phyloP scores from a whole-genome alignment of 2,113 vertebrate genomes.

The Mirza zaza region DNA sequence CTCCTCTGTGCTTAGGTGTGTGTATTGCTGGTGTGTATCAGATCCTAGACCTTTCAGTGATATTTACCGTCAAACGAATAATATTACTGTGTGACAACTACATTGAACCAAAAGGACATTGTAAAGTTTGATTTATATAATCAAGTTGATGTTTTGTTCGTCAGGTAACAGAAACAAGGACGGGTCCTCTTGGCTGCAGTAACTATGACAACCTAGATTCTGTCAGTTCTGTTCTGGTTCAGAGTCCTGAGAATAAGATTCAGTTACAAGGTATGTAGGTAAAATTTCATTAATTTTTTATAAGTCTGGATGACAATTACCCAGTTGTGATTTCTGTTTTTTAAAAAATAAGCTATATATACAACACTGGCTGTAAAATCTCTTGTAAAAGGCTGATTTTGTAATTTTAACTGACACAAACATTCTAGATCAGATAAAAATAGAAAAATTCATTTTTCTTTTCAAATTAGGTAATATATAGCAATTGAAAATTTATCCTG shows the following conservation, averaged over 20 bases:
- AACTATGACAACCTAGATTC: conserved; percentile 99
- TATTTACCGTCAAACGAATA: not conserved
- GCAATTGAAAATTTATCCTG: conserved; percentile 15
- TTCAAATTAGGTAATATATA: conserved; percentile 20
- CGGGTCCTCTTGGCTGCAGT: conserved; percentile 98
- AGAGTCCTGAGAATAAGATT: conserved; percentile 99
- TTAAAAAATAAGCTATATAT: not conserved
- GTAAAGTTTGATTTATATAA: conserved; percentile 62
- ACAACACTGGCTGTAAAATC: not conserved
- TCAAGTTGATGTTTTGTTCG: conserved; percentile 55
- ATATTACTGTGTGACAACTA: not conserved
- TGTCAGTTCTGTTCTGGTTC: conserved; percentile 98
- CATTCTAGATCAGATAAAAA: not conserved
- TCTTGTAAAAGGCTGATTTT: conserved; percentile 48
- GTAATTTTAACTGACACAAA: not conserved
- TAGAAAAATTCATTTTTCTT: conserved; percentile 39
- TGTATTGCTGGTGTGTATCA: not conserved
- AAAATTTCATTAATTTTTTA: conserved; percentile 72
- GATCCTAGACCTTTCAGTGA: not conserved
- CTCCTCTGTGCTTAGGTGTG: not conserved
- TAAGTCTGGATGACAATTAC: conserved; percentile 42
- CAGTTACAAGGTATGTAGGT: conserved; percentile 94
- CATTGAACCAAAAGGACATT: not conserved
- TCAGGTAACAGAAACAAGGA: conserved; percentile 98
- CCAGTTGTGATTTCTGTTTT: not conserved